A percentile compares a stretch with the other conserved stretches of the same genome.
These are phyloP conservation scores for Liposcelis brunnea DNA, from an alignment of 2,888 invertebrate species.

Conservation along the genomic window DNA sequence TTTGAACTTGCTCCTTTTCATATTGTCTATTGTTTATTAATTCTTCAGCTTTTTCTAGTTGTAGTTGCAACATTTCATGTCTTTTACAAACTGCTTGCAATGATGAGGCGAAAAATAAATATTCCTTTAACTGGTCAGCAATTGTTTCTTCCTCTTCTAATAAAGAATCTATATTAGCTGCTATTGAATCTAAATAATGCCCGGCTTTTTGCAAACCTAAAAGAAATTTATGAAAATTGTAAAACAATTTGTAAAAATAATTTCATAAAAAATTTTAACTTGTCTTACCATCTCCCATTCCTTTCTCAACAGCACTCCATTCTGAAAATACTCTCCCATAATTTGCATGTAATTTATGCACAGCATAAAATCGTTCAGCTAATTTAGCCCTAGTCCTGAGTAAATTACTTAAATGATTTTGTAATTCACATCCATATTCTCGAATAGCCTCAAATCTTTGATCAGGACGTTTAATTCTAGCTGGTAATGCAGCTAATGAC, in stretches of 20 bases:
- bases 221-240: background rate
- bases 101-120: conserved; percentile 57
- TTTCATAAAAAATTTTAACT: conserved; percentile 1
- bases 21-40: conserved; percentile 31
- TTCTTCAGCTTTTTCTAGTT: conserved; percentile 53
- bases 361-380: conserved; percentile 55
- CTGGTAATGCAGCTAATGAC: conserved; percentile 47
- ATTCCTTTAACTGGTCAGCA: conserved; percentile 70
- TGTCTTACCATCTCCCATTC: conserved; percentile 51
- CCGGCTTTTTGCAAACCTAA: conserved; percentile 31
- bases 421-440: conserved; percentile 55
- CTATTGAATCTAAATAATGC: conserved; percentile 49
- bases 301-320: conserved; percentile 68
- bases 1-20: conserved; percentile 31
- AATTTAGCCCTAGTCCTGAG: conserved; percentile 38
- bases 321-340: conserved; percentile 70
- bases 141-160: conserved; percentile 69
- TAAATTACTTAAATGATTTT: conserved; percentile 28
- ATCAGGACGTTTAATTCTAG: conserved; percentile 54
- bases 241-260: conserved; percentile 7
- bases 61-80: conserved; percentile 53
- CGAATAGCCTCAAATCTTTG: conserved; percentile 56
- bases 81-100: conserved; percentile 55
- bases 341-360: conserved; percentile 64
- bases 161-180: conserved; percentile 51